Percentiles rank a stretch among this genome's conserved stretches.
Evolutionary conservation across 92 coral and sea anemone genomes (phyloP).

Genomic region (Phymanthus crucifer): DNA sequence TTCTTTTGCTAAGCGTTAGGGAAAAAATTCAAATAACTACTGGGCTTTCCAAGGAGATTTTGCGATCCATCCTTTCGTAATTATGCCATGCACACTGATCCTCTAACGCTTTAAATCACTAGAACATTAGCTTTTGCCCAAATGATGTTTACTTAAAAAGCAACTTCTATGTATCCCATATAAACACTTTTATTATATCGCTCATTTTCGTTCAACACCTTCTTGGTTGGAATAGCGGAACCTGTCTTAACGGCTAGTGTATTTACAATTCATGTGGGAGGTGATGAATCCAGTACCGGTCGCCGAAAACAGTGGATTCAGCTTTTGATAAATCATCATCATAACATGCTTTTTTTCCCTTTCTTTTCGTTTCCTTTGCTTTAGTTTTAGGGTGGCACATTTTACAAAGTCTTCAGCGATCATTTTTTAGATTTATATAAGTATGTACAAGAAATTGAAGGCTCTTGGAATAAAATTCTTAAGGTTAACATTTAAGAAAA

Average conservation of each 20-base stretch:
- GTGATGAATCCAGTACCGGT: slow-evolving; percentile 3
- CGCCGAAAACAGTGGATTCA: background rate
- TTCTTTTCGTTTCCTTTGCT: background rate
- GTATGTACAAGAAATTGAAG: slow-evolving; percentile 13
- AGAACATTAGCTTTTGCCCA: no score
- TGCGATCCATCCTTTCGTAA: background rate
- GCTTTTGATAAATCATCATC: background rate
- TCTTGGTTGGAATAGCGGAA: background rate
- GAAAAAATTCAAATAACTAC: background rate
- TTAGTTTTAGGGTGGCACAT: background rate
- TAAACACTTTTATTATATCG: slow-evolving; percentile 16
- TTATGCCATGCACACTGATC: background rate
- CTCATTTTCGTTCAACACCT: slow-evolving; percentile 8
- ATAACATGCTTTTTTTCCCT: slow-evolving; percentile 8
- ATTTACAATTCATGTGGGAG: slow-evolving; percentile 19
- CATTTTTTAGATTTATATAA: background rate
- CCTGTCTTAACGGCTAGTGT: slow-evolving; percentile 6
- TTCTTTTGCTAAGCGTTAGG: background rate
- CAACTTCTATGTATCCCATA: slow-evolving; percentile 8
- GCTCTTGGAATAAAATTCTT: background rate
- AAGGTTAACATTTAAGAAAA: background rate
- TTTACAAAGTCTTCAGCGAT: background rate
- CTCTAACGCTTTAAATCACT: background rate
- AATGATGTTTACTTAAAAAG: background rate
- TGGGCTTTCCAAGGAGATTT: background rate